These are phyloP conservation scores for Eleutherodactylus coqui DNA, from an alignment of 2,797 vertebrate species.

Conservation along the genomic window DNA sequence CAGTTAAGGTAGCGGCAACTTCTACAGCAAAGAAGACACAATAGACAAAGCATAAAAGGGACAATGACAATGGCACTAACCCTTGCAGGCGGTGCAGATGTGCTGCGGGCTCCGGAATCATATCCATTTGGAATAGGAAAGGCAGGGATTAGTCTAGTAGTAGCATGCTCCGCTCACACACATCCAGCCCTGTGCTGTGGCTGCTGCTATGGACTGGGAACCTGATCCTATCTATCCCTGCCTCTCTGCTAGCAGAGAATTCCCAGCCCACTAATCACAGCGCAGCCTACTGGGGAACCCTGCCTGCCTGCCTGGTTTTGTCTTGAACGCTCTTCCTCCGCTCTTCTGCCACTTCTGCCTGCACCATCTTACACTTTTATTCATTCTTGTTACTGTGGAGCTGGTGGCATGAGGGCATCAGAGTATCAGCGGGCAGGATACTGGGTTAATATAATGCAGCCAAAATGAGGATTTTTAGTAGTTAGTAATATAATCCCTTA, in stretches of 20 bases:
- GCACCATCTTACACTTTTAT: background rate
- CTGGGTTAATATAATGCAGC: no score
- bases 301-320: background rate
- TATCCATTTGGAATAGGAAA: constrained; percentile 18
- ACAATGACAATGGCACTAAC: background rate
- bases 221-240: constrained; percentile 5
- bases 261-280: constrained; percentile 61
- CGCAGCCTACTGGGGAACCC: constrained; percentile 61
- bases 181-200: constrained; percentile 30
- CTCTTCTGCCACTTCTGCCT: background rate
- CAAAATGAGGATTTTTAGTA: no score
- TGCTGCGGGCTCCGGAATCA: constrained; percentile 1
- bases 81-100: background rate
- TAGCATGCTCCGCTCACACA: constrained; percentile 18
- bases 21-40: background rate
- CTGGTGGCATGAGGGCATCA: no score
- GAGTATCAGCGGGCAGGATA: no score
- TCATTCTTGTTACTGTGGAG: no score
- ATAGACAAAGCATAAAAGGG: constrained; percentile 9
- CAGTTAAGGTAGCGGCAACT: constrained; percentile 24
- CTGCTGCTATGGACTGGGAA: constrained; percentile 33
- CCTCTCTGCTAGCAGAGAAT: constrained; percentile 33
- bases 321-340: background rate
- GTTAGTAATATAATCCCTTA: no score
- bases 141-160: background rate